Evolutionary conservation across 2,113 vertebrate species (phyloP).

Genomic region (Odobenus rosmarus): DNA sequence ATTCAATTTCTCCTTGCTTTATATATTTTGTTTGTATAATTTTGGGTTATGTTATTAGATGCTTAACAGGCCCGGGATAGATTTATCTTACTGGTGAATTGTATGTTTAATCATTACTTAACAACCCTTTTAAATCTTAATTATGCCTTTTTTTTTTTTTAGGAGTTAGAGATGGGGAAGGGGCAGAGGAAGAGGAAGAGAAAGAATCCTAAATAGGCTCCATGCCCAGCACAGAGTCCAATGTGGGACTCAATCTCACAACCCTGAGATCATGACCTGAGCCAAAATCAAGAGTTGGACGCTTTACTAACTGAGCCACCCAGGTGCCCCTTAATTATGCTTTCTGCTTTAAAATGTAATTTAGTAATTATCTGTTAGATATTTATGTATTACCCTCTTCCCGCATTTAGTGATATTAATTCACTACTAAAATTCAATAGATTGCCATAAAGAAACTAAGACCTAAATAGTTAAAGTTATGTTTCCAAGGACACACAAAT

Average conservation of each 20-base stretch:
- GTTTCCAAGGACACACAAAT: background rate
- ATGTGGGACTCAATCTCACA: background rate
- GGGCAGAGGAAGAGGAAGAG: background rate
- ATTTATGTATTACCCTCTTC: background rate
- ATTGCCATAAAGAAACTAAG: background rate
- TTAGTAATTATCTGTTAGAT: background rate
- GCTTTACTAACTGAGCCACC: background rate
- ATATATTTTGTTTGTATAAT: background rate
- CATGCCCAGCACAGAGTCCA: background rate
- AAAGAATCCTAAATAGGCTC: background rate
- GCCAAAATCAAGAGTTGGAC: background rate
- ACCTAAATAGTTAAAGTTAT: background rate
- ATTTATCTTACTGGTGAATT: background rate
- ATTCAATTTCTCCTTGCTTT: background rate
- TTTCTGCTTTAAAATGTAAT: background rate
- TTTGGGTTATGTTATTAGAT: background rate
- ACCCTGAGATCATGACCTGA: background rate
- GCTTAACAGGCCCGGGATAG: background rate
- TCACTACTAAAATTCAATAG: slow-evolving; percentile 1
- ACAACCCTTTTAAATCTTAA: background rate
- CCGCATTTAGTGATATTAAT: background rate
- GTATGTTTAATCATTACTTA: background rate
- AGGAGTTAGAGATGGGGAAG: background rate
- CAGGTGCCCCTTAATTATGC: background rate
- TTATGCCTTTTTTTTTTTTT: background rate